Evolutionary conservation across 2,888 invertebrate species (phyloP), one percentile per base, ranked within the genome.

Genomic region (Trachelus iudaicus): DNA sequence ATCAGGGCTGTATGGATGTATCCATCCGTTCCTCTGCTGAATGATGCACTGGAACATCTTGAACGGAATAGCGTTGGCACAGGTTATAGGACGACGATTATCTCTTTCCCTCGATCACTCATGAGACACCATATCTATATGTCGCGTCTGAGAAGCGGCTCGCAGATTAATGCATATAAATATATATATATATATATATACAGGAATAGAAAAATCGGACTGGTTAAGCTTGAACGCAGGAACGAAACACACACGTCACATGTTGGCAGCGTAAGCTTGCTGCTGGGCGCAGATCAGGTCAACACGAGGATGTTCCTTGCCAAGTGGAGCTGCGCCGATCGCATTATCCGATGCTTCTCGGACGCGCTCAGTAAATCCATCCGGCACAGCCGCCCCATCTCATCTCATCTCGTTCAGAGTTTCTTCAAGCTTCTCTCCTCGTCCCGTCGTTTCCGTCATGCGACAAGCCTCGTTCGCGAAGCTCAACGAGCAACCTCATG

Each of bases 31-130:
- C 89, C 94, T 94, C 92, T 95, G 96, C 93, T 96, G 96, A 90
- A 96, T 96, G 89, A 96, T 96, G 92, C 96, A 96, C 93, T 96
- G 96, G 92, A 96, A 96, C 96, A 96, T 96, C 90, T 88, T 87
- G 78, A 71, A 35, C 76, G 23, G 23, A 33, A 71, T 77, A 35
- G 56, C 34, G 33, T 71, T 71, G 56, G 23, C 23, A 56, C 56
- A 23, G 56, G 23, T 56, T 23, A 56, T 23, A 23, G 23, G 23
- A 23, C 23, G 56, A 56, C 23, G 9, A 23, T 23, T 23, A 56
- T 56, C 56, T 56, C 23, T 23, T 56, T 56, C 56, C 56, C 56
- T 56, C 23, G 23, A 23, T 56, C 56, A 56, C 56, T 56, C 23
- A 9, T 23, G 1, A 23, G 56, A 23, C 56, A 56, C 23, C 56